These are phyloP conservation scores for Amorpha juglandis DNA, from an alignment of 2,888 invertebrate species.

Conservation along the genomic window DNA sequence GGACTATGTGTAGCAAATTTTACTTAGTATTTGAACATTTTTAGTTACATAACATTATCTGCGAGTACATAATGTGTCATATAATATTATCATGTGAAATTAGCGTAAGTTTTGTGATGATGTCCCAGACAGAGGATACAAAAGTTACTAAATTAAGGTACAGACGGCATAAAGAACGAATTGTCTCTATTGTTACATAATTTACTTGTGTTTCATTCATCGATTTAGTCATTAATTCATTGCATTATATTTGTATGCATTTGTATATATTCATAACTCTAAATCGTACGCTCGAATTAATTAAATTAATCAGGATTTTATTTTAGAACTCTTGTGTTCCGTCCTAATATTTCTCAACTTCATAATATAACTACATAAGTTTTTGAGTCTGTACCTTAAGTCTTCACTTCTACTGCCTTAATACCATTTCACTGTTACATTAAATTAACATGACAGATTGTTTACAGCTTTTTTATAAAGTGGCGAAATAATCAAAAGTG, in stretches of 20 bases:
- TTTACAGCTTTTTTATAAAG: neutral
- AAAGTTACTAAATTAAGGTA: neutral
- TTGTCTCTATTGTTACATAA: constrained; percentile 3
- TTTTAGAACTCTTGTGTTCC: neutral
- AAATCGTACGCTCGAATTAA: neutral
- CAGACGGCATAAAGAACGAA: constrained; percentile 1
- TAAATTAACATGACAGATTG: neutral
- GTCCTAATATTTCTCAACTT: neutral
- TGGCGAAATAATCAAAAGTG: neutral
- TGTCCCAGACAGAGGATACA: neutral
- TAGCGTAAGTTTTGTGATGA: too few species aligned
- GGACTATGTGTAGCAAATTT: too few species aligned
- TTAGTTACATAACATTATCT: too few species aligned
- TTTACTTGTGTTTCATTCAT: constrained; percentile 2
- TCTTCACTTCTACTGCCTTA: neutral
- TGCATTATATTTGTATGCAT: neutral
- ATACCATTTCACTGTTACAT: neutral
- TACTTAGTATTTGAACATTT: too few species aligned
- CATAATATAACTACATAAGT: neutral
- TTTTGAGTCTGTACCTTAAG: constrained; percentile 11
- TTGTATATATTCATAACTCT: neutral
- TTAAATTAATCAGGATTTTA: neutral
- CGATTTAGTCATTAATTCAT: neutral
- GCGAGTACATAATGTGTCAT: too few species aligned
- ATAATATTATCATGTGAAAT: too few species aligned